Conservation (phyloP, 2,888 invertebrate genomes). For the Amblyjoppa proteus region DNA sequence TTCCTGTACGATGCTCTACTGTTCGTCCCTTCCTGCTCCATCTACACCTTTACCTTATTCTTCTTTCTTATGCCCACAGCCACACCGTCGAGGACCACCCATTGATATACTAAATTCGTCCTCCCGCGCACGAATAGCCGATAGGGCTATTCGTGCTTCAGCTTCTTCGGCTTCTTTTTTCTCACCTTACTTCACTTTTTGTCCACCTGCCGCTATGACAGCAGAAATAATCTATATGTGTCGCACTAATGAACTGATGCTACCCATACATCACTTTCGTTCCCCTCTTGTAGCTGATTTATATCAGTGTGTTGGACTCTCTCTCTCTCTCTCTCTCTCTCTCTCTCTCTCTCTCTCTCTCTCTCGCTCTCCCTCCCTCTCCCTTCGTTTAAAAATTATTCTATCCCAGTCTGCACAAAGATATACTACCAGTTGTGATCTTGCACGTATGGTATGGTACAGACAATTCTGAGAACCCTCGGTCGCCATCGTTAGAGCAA, state of each 20-base stretch:
- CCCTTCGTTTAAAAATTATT: slow-evolving; percentile 32
- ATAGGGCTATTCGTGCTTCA: neutral
- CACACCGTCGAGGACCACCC: slow-evolving; percentile 79
- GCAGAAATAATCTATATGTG: slow-evolving; percentile 51
- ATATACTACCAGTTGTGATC: slow-evolving; percentile 16
- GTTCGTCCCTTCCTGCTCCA: slow-evolving; percentile 39
- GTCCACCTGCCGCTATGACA: slow-evolving; percentile 41
- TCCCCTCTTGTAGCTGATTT: slow-evolving; percentile 24
- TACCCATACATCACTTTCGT: slow-evolving; percentile 56
- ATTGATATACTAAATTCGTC: slow-evolving; percentile 76
- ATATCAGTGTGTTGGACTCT: slow-evolving; percentile 3
- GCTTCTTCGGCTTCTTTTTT: neutral
- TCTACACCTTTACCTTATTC: slow-evolving; percentile 39
- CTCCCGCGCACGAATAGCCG: slow-evolving; percentile 5
- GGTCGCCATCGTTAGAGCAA: slow-evolving; percentile 41
- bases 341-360: slow-evolving; percentile 31
- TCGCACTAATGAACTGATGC: slow-evolving; percentile 45
- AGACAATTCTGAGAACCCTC: slow-evolving; percentile 28
- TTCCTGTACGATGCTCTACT: slow-evolving; percentile 69
- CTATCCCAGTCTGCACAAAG: slow-evolving; percentile 18
- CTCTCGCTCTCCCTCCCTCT: neutral
- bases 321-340: slow-evolving; percentile 23
- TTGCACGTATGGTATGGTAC: neutral
- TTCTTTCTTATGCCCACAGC: slow-evolving; percentile 69
- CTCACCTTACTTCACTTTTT: slow-evolving; percentile 48